Base-by-base conservation (phyloP, 1,140 invertebrate species). In the Drosophila navojoa region DNA sequence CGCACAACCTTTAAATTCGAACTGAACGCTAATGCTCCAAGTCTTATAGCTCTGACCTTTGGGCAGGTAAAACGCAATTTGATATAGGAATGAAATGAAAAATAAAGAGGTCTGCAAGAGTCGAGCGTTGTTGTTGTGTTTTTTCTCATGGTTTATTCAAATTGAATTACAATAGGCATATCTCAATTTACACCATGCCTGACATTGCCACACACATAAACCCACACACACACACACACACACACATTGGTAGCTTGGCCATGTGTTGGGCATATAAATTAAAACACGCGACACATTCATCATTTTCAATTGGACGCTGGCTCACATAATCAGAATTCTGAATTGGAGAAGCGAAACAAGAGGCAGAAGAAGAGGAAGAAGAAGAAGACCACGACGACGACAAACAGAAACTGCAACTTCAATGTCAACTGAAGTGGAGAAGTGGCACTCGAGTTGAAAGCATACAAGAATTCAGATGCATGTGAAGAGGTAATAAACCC, bases 261-360 rank as follows among this genome's bases (percentile, higher is more conserved):
- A 71, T 71, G 73, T 66, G 69, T 42, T 52, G 63, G 58, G 70
- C 45, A 54, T 58, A 69, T 63, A 71, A 81, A 85, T 85, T 86
- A 77, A 86, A 78, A 67, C 68, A 81, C 78, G 67, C 78, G 11
- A 81, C 64, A 75, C 75, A 85, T 87, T 87, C 82, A 81, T 87
- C 79, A 79, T 81, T 67, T 49, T 76, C 78, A 87, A 87, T 78
- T 86, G 78, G 78, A 72, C 61, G 35, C 61, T 59, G 63, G 40
- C 44, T 49, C 69, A 71, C 69, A 71, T 58, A 66, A 71, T 66
- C 69, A 71, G 55, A 67, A 68, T 72, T 67, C 19, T 71, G 53
- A 71, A 71, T 67, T 71, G 62, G 62, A 71, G 62, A 58, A 27
- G 62, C 42, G 9, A 19, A 45, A 16, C 40, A 55, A 44, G 9